phyloP scores from a whole-genome alignment of 1,140 invertebrate species.

The Glomeris maerens region DNA sequence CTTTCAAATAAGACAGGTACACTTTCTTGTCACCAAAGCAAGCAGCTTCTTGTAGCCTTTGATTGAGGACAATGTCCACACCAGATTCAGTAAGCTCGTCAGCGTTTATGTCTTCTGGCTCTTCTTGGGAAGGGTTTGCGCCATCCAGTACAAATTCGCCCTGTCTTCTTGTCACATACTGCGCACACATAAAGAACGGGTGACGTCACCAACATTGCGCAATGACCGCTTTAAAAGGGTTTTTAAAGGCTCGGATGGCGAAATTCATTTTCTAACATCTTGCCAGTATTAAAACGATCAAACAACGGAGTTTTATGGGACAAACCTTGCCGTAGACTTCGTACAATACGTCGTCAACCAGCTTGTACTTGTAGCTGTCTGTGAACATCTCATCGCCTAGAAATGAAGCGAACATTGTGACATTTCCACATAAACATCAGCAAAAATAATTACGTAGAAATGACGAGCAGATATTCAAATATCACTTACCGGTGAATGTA shows the following conservation, averaged over 20 bases:
- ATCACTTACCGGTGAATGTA: slow-evolving; percentile 66
- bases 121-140: slow-evolving; percentile 84
- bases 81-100: slow-evolving; percentile 76
- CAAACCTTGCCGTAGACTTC: slow-evolving; percentile 79
- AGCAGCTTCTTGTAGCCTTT: slow-evolving; percentile 70
- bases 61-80: slow-evolving; percentile 85
- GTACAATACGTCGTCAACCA: slow-evolving; percentile 84
- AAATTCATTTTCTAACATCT: background rate
- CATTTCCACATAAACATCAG: background rate
- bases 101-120: too few relatives aligned
- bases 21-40: slow-evolving; percentile 41
- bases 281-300: background rate
- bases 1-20: slow-evolving; percentile 83
- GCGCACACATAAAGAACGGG: too few relatives aligned
- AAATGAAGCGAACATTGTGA: slow-evolving; percentile 27
- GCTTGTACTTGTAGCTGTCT: slow-evolving; percentile 87
- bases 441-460: slow-evolving; percentile 15
- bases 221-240: background rate
- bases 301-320: slow-evolving; percentile 1
- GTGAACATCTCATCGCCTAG: slow-evolving; percentile 95
- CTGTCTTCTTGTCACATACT: slow-evolving; percentile 53
- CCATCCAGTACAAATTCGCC: slow-evolving; percentile 71
- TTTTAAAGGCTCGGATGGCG: too few relatives aligned
- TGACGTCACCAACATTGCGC: too few relatives aligned
- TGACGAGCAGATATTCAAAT: slow-evolving; percentile 6